Evolutionary conservation across 2,113 vertebrate species (phyloP), one percentile per base, ranked within the genome.

Genomic region (Callocephalon fimbriatum): DNA sequence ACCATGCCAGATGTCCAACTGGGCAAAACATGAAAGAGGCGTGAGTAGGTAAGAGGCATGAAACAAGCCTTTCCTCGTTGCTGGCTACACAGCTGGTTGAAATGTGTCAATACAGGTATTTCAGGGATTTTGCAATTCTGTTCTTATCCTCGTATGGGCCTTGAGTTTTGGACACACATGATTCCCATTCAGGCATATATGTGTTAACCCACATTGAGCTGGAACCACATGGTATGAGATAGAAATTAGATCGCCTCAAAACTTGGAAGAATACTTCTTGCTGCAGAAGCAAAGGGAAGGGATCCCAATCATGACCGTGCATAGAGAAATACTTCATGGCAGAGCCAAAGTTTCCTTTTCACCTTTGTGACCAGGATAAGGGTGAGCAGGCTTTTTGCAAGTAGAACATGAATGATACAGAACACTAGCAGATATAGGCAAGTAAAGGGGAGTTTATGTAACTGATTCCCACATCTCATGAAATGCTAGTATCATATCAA

Each of bases 1-100:
- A 93, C 70, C 68, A 95, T 54, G 71, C 92, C 95, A 96, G 90
- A 94, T 95, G 95, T 96, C 93, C 95, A 95, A 88, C 95, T 96
- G 96, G 96, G 96, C 96, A 96, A 90, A 96, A 95, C 95, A 93
- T 96, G 85, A 97, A 97, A 96, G 95, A 94, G 67, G 54, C 90
- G 45, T 88, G 90, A 97, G 92, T 95, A 90, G 95, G 93, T 94
- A 96, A 86, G 90, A 97, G 95, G 93, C 87, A 86, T 1, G 1
- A 94, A 96, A 90, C 85, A 93, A 96, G 84, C 90, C 93, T 90
- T 97, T 96, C 95, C 81, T 95, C 62, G 0, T 68, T 93, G 62
- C 85, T 94, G 90, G 81, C 90, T 95, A 62, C 85, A 88, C 92
- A 96, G 95, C 62, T 96, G 93, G 81, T 88, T 90, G 77, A 91